Percentiles rank a stretch among this genome's conserved stretches.
Conservation (phyloP, 2,797 vertebrate genomes). For the Enteromius trimaculatus region DNA sequence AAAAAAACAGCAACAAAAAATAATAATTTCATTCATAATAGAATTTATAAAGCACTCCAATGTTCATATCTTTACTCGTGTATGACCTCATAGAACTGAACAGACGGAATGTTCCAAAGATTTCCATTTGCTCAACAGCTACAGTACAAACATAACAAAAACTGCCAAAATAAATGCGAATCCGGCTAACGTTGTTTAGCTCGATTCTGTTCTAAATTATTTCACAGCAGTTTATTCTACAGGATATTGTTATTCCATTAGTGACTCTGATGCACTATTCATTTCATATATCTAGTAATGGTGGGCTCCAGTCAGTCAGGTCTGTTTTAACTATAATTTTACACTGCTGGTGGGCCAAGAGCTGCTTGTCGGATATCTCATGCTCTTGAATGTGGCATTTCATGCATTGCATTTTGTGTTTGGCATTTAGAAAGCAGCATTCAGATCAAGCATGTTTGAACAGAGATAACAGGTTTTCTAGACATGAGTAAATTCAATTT, state of each 20-base stretch:
- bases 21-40: not conserved
- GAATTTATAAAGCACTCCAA: not conserved
- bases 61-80: not conserved
- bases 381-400: not conserved
- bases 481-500: not conserved
- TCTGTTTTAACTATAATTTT: not conserved
- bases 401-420: constrained; percentile 18
- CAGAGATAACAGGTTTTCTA: constrained; percentile 12
- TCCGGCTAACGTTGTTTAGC: not conserved
- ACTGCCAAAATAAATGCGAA: not conserved
- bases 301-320: not conserved
- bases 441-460: not conserved
- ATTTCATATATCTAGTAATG: not conserved
- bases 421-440: constrained; percentile 17
- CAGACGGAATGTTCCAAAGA: not conserved
- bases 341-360: not conserved
- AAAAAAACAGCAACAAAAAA: too few species aligned
- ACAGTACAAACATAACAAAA: not conserved
- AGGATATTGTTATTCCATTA: not conserved
- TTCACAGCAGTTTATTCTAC: not conserved
- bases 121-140: too few species aligned
- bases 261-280: not conserved
- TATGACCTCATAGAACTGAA: not conserved
- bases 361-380: not conserved
- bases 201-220: not conserved